phyloP scores from a whole-genome alignment of 2,888 invertebrate species.

The Drosophila mulleri region DNA sequence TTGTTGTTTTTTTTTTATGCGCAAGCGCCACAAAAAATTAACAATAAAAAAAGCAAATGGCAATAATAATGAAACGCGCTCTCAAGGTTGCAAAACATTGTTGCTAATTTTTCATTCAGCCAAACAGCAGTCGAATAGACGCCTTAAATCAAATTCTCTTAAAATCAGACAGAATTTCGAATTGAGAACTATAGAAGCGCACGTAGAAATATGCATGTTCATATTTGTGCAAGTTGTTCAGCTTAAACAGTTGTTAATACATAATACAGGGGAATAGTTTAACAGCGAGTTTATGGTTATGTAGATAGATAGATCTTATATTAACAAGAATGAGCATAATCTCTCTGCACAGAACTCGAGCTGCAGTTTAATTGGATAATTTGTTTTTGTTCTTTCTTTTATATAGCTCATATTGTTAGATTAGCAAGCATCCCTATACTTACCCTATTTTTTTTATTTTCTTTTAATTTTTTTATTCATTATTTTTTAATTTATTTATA shows the following conservation, averaged over 20 bases:
- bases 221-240: background rate
- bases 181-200: background rate
- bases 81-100: slow-evolving; percentile 49
- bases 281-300: background rate
- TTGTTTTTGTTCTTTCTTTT: too few relatives aligned
- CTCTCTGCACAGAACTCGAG: too few relatives aligned
- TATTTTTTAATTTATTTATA: too few relatives aligned
- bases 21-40: slow-evolving; percentile 51
- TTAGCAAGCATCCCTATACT: too few relatives aligned
- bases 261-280: background rate
- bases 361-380: too few relatives aligned
- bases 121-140: slow-evolving; percentile 12
- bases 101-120: slow-evolving; percentile 45
- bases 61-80: slow-evolving; percentile 44
- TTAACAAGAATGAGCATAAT: too few relatives aligned
- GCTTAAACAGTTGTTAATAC: background rate
- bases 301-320: too few relatives aligned
- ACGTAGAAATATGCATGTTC: background rate
- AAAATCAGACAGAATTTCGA: slow-evolving; percentile 1
- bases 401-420: too few relatives aligned
- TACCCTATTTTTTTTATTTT: too few relatives aligned
- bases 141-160: slow-evolving; percentile 8
- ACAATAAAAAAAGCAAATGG: slow-evolving; percentile 49
- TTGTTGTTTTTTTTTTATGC: slow-evolving; percentile 33
- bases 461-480: too few relatives aligned